These are phyloP conservation scores for Cacoxenus indagator DNA, from an alignment of 2,888 invertebrate species.

Conservation along the genomic window DNA sequence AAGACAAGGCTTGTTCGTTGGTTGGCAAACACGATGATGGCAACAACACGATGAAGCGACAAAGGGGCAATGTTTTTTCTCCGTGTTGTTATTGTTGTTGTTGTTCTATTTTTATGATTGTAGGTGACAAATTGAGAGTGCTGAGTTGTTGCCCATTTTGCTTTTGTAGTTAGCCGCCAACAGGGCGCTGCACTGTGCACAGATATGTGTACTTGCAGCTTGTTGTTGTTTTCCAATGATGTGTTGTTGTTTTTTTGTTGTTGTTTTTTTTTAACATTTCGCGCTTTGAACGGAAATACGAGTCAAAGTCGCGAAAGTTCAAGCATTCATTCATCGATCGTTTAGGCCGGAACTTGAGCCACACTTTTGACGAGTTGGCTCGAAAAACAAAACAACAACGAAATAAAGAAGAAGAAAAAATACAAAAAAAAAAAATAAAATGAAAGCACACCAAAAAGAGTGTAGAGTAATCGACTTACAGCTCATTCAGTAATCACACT, in stretches of 20 bases:
- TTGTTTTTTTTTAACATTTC: not conserved
- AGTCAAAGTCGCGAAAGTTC: not conserved
- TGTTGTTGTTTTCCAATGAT: too few species aligned
- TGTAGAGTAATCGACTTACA: not conserved
- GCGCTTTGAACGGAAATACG: constrained; percentile 27
- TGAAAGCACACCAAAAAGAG: constrained; percentile 36
- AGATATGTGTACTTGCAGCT: not conserved
- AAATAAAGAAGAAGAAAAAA: too few species aligned
- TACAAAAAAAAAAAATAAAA: too few species aligned
- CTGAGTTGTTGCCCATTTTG: constrained; percentile 25
- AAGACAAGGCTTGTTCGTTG: constrained; percentile 23
- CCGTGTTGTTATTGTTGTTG: not conserved
- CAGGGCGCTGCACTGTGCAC: not conserved
- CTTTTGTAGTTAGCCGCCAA: constrained; percentile 42
- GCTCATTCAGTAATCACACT: constrained; percentile 54
- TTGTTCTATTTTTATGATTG: constrained; percentile 51
- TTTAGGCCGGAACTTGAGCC: constrained; percentile 63
- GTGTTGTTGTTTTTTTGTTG: not conserved
- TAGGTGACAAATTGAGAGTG: constrained; percentile 64
- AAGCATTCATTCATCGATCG: constrained; percentile 34
- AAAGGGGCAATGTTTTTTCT: constrained; percentile 24
- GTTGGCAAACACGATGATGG: constrained; percentile 29
- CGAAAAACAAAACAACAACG: too few species aligned
- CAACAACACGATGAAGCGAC: constrained; percentile 29
- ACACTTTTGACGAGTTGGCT: constrained; percentile 50